Percentiles rank a stretch among this genome's conserved stretches.
phyloP scores from a whole-genome alignment of 2,797 vertebrate species.

The Sylvilagus floridanus region DNA sequence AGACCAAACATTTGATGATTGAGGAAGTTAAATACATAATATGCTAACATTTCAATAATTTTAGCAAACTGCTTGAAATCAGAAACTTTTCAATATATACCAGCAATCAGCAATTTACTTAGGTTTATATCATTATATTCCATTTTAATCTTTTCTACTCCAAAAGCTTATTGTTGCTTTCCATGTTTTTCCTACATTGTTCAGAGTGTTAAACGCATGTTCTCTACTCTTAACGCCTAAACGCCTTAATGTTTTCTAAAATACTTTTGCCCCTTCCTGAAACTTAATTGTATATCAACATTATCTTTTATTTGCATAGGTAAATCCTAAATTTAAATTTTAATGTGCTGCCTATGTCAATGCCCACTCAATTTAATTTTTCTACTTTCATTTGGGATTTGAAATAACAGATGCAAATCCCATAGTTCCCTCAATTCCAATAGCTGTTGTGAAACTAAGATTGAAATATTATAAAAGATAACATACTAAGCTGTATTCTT shows the following conservation, averaged over 20 bases:
- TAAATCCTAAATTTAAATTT: slow-evolving; percentile 30
- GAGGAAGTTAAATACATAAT: slow-evolving; percentile 28
- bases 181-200: background rate
- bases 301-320: slow-evolving; percentile 28
- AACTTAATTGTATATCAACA: slow-evolving; percentile 15
- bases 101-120: background rate
- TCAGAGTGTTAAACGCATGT: background rate
- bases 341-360: background rate
- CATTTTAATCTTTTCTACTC: slow-evolving; percentile 57
- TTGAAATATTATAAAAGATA: background rate
- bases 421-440: background rate
- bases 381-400: background rate
- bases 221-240: slow-evolving; percentile 37
- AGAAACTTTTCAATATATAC: background rate
- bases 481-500: background rate
- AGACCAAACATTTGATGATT: slow-evolving; percentile 41
- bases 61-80: slow-evolving; percentile 32
- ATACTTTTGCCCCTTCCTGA: background rate
- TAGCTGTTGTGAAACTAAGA: background rate
- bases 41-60: background rate
- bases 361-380: background rate
- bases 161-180: slow-evolving; percentile 53
- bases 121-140: background rate
- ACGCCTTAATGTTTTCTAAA: slow-evolving; percentile 6
- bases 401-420: background rate